These are phyloP conservation scores for Trinorchestia longiramus DNA, from an alignment of 1,140 invertebrate species.

Conservation along the genomic window DNA sequence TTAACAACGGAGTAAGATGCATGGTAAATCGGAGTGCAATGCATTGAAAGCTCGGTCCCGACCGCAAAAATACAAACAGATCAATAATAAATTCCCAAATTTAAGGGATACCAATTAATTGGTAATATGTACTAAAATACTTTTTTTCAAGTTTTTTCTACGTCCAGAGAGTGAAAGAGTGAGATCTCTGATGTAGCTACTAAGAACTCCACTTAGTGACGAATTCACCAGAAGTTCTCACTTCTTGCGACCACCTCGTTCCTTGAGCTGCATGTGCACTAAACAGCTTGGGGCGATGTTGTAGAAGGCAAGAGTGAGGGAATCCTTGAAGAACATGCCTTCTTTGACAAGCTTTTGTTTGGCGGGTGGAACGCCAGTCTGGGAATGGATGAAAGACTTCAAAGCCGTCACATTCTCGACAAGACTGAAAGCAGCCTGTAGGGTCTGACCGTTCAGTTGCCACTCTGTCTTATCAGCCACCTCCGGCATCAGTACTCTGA, in stretches of 20 bases:
- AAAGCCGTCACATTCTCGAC: constrained; percentile 79
- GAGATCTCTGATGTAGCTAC: not conserved
- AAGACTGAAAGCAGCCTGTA: constrained; percentile 84
- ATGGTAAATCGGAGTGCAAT: not conserved
- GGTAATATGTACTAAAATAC: not conserved
- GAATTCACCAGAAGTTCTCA: constrained; percentile 73
- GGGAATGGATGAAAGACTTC: constrained; percentile 90
- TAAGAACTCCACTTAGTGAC: not conserved
- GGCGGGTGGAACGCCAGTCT: constrained; percentile 92
- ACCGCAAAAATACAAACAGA: no score
- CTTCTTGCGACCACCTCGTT: constrained; percentile 97
- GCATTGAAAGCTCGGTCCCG: not conserved
- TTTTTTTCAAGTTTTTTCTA: not conserved
- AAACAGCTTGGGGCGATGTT: constrained; percentile 87
- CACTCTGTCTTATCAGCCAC: constrained; percentile 93
- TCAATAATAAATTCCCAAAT: no score
- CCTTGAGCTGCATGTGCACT: constrained; percentile 94
- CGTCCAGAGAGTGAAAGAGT: not conserved
- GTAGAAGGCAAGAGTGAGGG: constrained; percentile 94
- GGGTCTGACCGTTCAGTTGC: constrained; percentile 93
- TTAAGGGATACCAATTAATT: no score
- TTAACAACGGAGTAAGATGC: not conserved
- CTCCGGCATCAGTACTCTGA: constrained; percentile 83
- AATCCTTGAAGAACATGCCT: constrained; percentile 98
- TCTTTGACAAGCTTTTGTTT: constrained; percentile 97